Evolutionary conservation across 2,888 invertebrate species (phyloP), one percentile per base, ranked within the genome.

Genomic region (Exocentrus adspersus): DNA sequence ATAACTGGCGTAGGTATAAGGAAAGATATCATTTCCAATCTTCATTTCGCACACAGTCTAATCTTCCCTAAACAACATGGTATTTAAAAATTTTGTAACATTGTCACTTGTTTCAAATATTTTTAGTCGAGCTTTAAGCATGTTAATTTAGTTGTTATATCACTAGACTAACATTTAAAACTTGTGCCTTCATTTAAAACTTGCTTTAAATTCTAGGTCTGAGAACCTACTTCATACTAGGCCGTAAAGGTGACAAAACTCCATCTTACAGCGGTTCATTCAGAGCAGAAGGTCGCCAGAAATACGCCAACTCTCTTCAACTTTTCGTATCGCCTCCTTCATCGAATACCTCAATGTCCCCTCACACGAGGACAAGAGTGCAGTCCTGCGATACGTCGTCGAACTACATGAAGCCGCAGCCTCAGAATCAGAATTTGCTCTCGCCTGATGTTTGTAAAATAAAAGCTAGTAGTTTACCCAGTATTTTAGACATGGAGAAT

Each of bases 151-250:
- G n/a, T n/a, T n/a, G n/a, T n/a, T n/a, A n/a, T n/a, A n/a, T n/a
- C n/a, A n/a, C n/a, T n/a, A n/a, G n/a, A n/a, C n/a, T n/a, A n/a
- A n/a, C n/a, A n/a, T n/a, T n/a, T n/a, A n/a, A 24, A 24, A 5
- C 24, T 24, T 3, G 24, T 24, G 7, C 24, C 24, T 24, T 7
- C 7, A 7, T 24, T 7, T 5, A 24, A 5, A 24, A 5, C 24
- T 24, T 12, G 12, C 2, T 43, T 2, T 45, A 21, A 17, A 14
- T 62, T 30, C 10, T 81, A 93, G 93, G 92, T 79, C 86, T 93
- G 78, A 92, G 92, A 81, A 94, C 95, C 1, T 95, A 90, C 82
- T 96, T 95, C 81, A 93, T 96, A 62, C 87, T 90, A 78, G 91
- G 92, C 21, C 87, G 91, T 20, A 90, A 89, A 79, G 84, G 86